These are phyloP conservation scores for Geotrypetes seraphini DNA, from an alignment of 2,797 vertebrate genomes.

Conservation along the genomic window DNA sequence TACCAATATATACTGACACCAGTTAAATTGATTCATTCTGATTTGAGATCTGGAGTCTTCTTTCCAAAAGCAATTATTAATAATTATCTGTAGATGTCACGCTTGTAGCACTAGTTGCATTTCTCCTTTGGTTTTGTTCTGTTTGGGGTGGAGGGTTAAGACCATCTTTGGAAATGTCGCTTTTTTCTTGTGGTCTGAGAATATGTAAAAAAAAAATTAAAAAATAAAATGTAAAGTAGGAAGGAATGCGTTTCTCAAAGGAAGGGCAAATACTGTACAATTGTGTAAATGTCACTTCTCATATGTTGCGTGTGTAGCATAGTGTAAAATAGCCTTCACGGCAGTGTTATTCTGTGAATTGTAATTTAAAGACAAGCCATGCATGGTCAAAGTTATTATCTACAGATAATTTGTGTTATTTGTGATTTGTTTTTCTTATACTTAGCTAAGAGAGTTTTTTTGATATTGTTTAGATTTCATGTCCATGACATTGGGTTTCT, in stretches of 20 bases:
- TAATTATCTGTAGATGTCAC: conserved; percentile 26
- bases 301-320: conserved; percentile 60
- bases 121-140: too few species aligned
- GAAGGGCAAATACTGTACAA: conserved; percentile 64
- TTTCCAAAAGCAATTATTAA: conserved; percentile 22
- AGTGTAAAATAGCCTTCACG: conserved; percentile 74
- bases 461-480: conserved; percentile 36
- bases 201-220: conserved; percentile 50
- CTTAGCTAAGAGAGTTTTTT: conserved; percentile 40
- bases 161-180: conserved; percentile 32
- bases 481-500: conserved; percentile 40
- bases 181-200: conserved; percentile 46
- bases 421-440: conserved; percentile 37
- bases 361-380: conserved; percentile 76
- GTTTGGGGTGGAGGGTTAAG: too few species aligned
- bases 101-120: conserved; percentile 58
- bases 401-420: conserved; percentile 29
- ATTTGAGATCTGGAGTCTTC: conserved; percentile 7
- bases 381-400: conserved; percentile 47
- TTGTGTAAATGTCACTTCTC: conserved; percentile 66
- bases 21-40: not conserved
- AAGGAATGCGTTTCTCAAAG: conserved; percentile 46
- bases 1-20: conserved; percentile 15
- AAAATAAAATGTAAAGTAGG: conserved; percentile 44
- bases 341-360: conserved; percentile 78